A percentile compares a stretch with the other conserved stretches of the same genome.
phyloP scores from a whole-genome alignment of 2,113 vertebrate genomes.

The Labrus mixtus region DNA sequence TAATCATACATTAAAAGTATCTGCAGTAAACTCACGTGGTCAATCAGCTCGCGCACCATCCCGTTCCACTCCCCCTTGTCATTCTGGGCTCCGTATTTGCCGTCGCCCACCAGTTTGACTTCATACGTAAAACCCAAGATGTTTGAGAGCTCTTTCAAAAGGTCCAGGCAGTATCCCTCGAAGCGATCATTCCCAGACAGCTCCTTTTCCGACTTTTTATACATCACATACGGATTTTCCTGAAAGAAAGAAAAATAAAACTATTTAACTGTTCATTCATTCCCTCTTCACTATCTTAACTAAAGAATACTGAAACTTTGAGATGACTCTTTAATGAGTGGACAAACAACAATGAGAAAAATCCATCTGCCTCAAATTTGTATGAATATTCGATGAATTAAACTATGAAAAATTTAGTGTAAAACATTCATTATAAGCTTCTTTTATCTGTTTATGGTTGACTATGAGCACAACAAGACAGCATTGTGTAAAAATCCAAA shows the following conservation, averaged over 20 bases:
- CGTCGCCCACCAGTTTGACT: conserved; percentile 94
- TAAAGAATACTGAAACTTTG: neutral
- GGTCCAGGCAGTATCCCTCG: conserved; percentile 97
- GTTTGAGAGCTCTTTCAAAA: conserved; percentile 95
- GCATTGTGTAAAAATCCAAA: too few species aligned
- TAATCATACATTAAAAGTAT: neutral
- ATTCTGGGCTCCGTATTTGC: conserved; percentile 97
- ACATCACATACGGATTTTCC: conserved; percentile 99
- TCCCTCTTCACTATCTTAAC: neutral
- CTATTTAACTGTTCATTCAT: neutral
- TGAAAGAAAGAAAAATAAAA: conserved; percentile 61
- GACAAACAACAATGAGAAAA: too few species aligned
- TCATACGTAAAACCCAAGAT: conserved; percentile 97
- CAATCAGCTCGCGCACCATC: conserved; percentile 98
- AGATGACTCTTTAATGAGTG: neutral
- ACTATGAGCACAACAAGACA: too few species aligned
- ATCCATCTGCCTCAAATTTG: neutral
- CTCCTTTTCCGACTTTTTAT: conserved; percentile 96
- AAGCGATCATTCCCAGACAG: conserved; percentile 96
- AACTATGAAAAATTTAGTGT: too few species aligned
- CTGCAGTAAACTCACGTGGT: conserved; percentile 89
- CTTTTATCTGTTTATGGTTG: too few species aligned
- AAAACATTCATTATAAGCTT: too few species aligned
- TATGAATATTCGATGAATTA: neutral
- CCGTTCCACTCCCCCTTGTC: conserved; percentile 99